Percentiles rank a stretch among this genome's conserved stretches.
phyloP scores from a whole-genome alignment of 2,888 invertebrate species.

The Liodrosophila aerea region DNA sequence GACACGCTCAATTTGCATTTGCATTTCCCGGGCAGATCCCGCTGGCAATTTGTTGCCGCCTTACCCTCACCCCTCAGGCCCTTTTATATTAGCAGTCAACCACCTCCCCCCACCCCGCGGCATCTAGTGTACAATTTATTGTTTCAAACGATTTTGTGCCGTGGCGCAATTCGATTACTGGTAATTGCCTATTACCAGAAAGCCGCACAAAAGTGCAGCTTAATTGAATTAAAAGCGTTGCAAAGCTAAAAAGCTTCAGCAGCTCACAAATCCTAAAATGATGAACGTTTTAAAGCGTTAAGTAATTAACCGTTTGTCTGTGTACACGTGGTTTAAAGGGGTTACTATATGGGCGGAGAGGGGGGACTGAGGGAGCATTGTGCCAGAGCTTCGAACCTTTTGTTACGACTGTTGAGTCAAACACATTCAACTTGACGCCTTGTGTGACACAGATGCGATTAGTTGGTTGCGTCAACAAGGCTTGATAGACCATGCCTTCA shows the following conservation, averaged over 20 bases:
- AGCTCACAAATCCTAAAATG: conserved; percentile 28
- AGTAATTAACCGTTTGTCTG: conserved; percentile 50
- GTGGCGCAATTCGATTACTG: conserved; percentile 67
- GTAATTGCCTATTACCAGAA: conserved; percentile 66
- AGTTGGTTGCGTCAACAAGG: too few relatives aligned
- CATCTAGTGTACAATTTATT: conserved; percentile 59
- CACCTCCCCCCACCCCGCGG: too few relatives aligned
- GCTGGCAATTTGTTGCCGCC: conserved; percentile 16
- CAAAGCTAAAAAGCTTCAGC: conserved; percentile 49
- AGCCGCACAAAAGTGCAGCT: conserved; percentile 54
- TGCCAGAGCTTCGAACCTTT: too few relatives aligned
- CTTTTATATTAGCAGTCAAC: conserved; percentile 17
- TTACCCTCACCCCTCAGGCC: background rate
- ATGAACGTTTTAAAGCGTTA: conserved; percentile 58
- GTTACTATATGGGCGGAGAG: too few relatives aligned
- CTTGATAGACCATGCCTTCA: too few relatives aligned
- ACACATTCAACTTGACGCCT: too few relatives aligned
- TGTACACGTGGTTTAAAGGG: background rate
- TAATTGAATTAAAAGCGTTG: conserved; percentile 69
- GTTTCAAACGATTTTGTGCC: conserved; percentile 61
- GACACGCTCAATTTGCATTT: conserved; percentile 65
- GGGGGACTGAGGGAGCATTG: background rate
- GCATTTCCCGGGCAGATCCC: conserved; percentile 44
- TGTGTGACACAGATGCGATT: too few relatives aligned
- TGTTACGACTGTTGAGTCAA: too few relatives aligned